These are phyloP conservation scores for Etheostoma cragini DNA, from an alignment of 2,113 vertebrate genomes.

Conservation along the genomic window DNA sequence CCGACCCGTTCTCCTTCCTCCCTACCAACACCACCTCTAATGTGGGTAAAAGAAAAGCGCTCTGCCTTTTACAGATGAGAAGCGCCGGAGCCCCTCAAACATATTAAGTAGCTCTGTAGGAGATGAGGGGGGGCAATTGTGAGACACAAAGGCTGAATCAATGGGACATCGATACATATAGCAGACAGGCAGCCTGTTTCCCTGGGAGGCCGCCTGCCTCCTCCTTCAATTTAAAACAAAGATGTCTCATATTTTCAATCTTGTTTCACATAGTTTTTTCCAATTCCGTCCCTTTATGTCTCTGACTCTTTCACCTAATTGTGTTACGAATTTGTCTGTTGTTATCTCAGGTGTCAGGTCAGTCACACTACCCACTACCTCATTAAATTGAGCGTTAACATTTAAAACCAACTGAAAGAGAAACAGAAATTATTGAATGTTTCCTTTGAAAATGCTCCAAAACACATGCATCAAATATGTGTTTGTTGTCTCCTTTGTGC, in stretches of 20 bases:
- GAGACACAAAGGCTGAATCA: slow-evolving; percentile 80
- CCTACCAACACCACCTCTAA: slow-evolving; percentile 70
- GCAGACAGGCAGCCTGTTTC: slow-evolving; percentile 72
- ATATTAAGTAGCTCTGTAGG: slow-evolving; percentile 80
- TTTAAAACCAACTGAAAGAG: background rate
- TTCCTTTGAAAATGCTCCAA: background rate
- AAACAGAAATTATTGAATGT: background rate
- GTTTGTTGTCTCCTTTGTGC: background rate
- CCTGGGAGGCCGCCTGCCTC: slow-evolving; percentile 44
- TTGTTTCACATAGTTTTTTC: slow-evolving; percentile 25
- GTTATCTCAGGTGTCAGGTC: background rate
- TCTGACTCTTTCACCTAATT: slow-evolving; percentile 6
- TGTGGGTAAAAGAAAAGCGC: slow-evolving; percentile 72
- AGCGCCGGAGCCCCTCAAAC: slow-evolving; percentile 66
- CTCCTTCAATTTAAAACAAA: slow-evolving; percentile 53
- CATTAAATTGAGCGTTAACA: background rate
- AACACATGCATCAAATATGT: background rate
- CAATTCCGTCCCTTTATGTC: background rate
- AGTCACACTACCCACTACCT: background rate
- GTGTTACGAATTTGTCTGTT: background rate
- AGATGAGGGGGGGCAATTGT: slow-evolving; percentile 64
- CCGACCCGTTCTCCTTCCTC: slow-evolving; percentile 60
- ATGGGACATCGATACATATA: slow-evolving; percentile 80
- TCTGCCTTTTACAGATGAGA: slow-evolving; percentile 76
- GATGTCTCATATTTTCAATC: slow-evolving; percentile 34